Evolutionary conservation across 2,888 invertebrate genomes (phyloP), one percentile per base, ranked within the genome.

Genomic region (Heliconius charithonia): DNA sequence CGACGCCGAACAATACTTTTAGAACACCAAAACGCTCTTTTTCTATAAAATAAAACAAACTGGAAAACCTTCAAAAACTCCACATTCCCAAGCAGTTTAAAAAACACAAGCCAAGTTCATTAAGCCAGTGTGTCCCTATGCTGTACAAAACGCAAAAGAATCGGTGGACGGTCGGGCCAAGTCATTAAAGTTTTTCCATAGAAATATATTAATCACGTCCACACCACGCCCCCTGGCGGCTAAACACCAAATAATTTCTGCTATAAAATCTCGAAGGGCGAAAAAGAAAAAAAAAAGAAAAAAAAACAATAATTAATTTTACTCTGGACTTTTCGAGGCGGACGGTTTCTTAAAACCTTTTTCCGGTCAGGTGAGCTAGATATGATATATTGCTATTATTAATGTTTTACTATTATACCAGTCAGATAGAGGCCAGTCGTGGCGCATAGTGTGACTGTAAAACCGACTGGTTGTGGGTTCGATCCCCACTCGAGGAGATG

Each of bases 211-310:
- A 94, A 94, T 94, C 93, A 93, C 87, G 85, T 83, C 84, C 82
- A 37, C 76, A 85, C 92, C 91, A 86, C 94, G 93, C 94, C 94
- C 92, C 86, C 91, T 87, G 86, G 89, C 92, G 92, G 93, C 91
- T 92, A 94, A 94, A 93, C 89, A 93, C 94, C 93, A 94, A 94
- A 94, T 94, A 93, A 94, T 93, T 92, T 93, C 90, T 92, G 92
- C 91, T 89, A 88, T 89, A 93, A 87, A 90, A 89, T 91, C 89
- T 88, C 87, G 86, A 85, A 89, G 87, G 87, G 89, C 85, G 85
- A 59, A 59, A 19, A 19, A 84, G 37, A 83, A 82, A 82, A 82
- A 90, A 85, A 59, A n/a, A 7, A 19, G 84, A 2, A 82, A 82
- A 82, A 82, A 90, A 93, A 92, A 90, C 86, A 89, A 90, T 91